Evolutionary conservation across 2,113 vertebrate species (phyloP).

Genomic region (Pristiophorus japonicus): DNA sequence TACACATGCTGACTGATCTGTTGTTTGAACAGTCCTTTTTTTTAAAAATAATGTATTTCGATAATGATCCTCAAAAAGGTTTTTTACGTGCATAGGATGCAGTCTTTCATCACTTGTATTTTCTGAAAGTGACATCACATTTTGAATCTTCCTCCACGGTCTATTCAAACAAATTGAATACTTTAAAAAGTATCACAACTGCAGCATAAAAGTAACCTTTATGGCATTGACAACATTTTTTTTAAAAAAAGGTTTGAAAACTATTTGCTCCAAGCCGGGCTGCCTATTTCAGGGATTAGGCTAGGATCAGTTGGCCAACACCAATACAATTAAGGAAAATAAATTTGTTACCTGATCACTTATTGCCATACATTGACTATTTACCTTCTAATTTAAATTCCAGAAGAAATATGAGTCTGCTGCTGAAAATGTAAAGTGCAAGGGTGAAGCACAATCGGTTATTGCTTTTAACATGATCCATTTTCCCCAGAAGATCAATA

Average conservation of each 20-base stretch:
- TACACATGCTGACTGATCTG: not conserved
- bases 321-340: not conserved
- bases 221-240: not conserved
- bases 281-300: too few species aligned
- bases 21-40: not conserved
- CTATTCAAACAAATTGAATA: not conserved
- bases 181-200: not conserved
- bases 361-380: not conserved
- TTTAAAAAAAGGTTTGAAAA: not conserved
- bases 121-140: not conserved
- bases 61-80: not conserved
- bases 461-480: too few species aligned
- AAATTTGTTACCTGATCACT: not conserved
- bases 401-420: not conserved
- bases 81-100: not conserved
- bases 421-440: constrained; percentile 3
- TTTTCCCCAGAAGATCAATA: not conserved
- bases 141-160: not conserved
- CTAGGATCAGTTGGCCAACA: not conserved
- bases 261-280: not conserved
- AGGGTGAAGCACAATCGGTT: not conserved
- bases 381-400: not conserved
- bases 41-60: not conserved
- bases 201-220: not conserved
- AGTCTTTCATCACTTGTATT: not conserved